These are phyloP conservation scores for Rhinolophus ferrumequinum DNA, from an alignment of 2,113 vertebrate genomes.

Conservation along the genomic window DNA sequence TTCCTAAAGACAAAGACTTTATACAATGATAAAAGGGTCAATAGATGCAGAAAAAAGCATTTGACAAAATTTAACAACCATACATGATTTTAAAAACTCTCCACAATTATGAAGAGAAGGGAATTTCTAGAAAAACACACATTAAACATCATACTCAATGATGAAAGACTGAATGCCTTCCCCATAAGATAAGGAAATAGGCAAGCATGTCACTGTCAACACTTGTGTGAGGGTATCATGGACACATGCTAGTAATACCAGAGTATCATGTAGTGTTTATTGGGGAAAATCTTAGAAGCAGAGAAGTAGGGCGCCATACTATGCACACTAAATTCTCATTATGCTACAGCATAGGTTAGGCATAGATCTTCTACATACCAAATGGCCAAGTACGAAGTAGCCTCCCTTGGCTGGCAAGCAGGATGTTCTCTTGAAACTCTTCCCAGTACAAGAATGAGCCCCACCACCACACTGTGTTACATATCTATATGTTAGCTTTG, in stretches of 20 bases:
- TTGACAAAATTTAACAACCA: not conserved
- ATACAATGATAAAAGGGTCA: not conserved
- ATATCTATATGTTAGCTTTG: not conserved
- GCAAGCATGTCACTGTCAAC: not conserved
- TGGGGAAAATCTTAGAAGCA: not conserved
- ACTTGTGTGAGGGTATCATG: not conserved
- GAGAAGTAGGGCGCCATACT: not conserved
- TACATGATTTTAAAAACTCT: not conserved
- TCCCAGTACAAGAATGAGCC: not conserved
- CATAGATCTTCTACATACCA: not conserved
- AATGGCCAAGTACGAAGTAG: not conserved
- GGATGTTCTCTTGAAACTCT: not conserved
- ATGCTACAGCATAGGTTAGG: not conserved
- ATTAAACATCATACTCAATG: not conserved
- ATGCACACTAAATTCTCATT: not conserved
- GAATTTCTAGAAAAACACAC: not conserved
- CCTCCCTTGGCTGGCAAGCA: not conserved
- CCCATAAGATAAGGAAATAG: not conserved
- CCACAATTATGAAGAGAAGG: not conserved
- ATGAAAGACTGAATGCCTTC: not conserved
- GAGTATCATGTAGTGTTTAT: not conserved
- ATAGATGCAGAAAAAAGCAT: not conserved
- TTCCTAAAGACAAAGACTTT: not conserved
- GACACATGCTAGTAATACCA: not conserved
- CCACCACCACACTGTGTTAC: not conserved